These are phyloP conservation scores for Dallia pectoralis DNA, from an alignment of 2,797 vertebrate genomes.

Conservation along the genomic window DNA sequence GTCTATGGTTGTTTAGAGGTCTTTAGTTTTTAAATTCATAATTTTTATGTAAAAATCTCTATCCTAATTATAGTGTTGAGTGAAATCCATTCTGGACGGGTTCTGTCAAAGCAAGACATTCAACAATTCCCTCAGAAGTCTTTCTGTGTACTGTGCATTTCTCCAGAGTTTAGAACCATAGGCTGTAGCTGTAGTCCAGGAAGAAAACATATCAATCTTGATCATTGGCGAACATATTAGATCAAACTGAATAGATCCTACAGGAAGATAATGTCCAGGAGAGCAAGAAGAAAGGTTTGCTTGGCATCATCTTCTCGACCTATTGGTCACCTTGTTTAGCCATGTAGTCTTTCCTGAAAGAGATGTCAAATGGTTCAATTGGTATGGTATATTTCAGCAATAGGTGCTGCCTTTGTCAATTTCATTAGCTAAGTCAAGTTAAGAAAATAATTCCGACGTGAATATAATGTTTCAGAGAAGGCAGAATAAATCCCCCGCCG, in stretches of 20 bases:
- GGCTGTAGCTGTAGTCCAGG: conserved; percentile 10
- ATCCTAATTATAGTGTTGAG: not conserved
- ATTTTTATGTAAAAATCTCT: not conserved
- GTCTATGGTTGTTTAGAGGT: not conserved
- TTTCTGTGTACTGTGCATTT: not conserved
- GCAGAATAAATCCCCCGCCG: not conserved
- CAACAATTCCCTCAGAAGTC: not conserved
- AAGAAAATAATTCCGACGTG: not conserved
- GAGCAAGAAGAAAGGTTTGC: not conserved
- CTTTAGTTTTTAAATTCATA: not conserved
- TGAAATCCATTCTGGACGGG: not conserved
- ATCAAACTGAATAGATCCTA: not conserved
- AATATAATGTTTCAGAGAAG: not conserved
- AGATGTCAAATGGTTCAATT: not conserved
- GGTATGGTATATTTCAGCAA: too few species aligned
- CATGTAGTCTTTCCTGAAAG: not conserved
- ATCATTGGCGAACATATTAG: not conserved
- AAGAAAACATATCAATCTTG: not conserved
- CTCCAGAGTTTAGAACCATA: conserved; percentile 13
- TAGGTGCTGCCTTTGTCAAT: too few species aligned
- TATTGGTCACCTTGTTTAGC: not conserved
- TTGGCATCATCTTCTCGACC: not conserved
- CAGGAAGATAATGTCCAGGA: not conserved
- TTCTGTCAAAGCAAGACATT: not conserved
- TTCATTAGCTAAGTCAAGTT: not conserved